phyloP scores from a whole-genome alignment of 2,888 invertebrate genomes.

The Agonum fuliginosum region DNA sequence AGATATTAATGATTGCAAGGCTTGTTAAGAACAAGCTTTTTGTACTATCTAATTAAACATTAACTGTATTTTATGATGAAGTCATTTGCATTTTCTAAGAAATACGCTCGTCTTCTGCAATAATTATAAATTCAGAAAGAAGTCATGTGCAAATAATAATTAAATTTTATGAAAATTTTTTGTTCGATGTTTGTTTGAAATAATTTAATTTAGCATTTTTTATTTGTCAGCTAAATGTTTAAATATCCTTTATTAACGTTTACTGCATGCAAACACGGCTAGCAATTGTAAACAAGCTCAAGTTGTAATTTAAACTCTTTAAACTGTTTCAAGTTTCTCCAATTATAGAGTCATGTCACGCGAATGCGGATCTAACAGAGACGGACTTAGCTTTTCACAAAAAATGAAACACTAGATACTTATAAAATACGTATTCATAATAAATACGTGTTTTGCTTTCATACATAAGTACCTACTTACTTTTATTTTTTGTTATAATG shows the following conservation, averaged over 20 bases:
- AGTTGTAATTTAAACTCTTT: slow-evolving; percentile 59
- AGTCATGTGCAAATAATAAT: slow-evolving; percentile 45
- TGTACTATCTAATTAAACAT: slow-evolving; percentile 21
- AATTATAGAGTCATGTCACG: slow-evolving; percentile 53
- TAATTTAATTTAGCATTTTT: slow-evolving; percentile 50
- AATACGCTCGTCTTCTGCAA: slow-evolving; percentile 20
- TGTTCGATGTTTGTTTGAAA: slow-evolving; percentile 51
- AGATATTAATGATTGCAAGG: not conserved
- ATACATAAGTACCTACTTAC: too few relatives aligned
- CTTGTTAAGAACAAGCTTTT: slow-evolving; percentile 15
- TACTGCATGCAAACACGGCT: slow-evolving; percentile 57
- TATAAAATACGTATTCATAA: too few relatives aligned
- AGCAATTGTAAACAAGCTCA: slow-evolving; percentile 57
- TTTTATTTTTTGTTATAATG: not conserved
- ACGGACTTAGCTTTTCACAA: too few relatives aligned
- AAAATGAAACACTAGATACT: too few relatives aligned
- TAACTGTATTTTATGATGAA: slow-evolving; percentile 6
- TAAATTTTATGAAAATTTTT: slow-evolving; percentile 48
- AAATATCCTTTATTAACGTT: slow-evolving; percentile 58
- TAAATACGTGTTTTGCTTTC: too few relatives aligned
- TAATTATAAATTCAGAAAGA: slow-evolving; percentile 39
- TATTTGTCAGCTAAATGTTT: slow-evolving; percentile 56
- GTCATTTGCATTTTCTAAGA: slow-evolving; percentile 49
- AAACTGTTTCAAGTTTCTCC: slow-evolving; percentile 57
- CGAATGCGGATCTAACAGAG: slow-evolving; percentile 17